These are phyloP conservation scores for Cancer borealis DNA, from an alignment of 2,888 invertebrate species.

Conservation along the genomic window DNA sequence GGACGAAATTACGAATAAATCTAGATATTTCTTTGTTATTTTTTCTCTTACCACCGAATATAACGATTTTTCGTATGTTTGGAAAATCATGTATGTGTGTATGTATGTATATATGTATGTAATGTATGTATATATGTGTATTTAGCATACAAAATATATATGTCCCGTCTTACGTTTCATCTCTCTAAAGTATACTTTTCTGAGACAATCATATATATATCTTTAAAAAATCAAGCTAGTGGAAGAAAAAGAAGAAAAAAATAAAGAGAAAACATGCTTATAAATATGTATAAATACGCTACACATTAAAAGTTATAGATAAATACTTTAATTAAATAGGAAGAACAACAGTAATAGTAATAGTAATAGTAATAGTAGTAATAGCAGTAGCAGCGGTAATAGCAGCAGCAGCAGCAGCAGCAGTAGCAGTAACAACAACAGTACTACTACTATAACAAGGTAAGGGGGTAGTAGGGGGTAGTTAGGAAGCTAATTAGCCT, in stretches of 20 bases:
- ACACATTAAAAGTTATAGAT: background rate
- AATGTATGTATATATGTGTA: background rate
- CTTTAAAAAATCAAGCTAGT: background rate
- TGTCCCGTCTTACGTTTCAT: background rate
- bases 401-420: conserved; percentile 25
- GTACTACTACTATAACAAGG: background rate
- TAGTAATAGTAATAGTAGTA: background rate
- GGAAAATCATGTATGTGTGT: background rate
- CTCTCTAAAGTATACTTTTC: background rate
- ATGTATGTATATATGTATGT: background rate
- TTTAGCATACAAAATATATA: background rate
- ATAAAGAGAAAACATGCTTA: background rate
- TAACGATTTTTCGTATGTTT: background rate
- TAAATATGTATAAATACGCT: background rate
- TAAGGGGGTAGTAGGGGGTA: background rate
- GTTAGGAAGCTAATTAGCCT: background rate
- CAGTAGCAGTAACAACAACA: conserved; percentile 33
- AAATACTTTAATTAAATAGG: background rate
- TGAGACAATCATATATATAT: background rate
- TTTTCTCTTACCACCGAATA: no score
- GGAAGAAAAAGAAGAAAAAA: background rate
- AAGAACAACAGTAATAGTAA: background rate
- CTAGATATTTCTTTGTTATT: no score
- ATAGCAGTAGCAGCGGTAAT: background rate
- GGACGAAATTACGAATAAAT: no score